Conservation (phyloP, 2,888 invertebrate species). For the Drosophila sordidapex region DNA sequence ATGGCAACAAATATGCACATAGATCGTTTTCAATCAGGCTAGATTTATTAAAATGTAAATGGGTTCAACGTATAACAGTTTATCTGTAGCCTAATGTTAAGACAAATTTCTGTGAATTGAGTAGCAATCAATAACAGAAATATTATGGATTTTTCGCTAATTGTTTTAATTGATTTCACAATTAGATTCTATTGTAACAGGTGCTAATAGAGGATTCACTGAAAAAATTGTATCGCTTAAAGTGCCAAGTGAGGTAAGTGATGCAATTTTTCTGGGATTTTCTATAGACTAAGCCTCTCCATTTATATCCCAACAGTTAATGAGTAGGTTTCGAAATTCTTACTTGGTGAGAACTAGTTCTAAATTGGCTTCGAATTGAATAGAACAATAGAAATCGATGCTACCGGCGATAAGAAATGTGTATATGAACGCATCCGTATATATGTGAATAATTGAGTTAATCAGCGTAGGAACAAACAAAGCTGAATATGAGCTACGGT, state of each 20-base stretch:
- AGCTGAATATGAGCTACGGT: neutral
- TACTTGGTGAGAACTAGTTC: slow-evolving; percentile 48
- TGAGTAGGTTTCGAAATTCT: slow-evolving; percentile 31
- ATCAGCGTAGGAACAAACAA: neutral
- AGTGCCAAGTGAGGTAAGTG: slow-evolving; percentile 14
- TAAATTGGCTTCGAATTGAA: slow-evolving; percentile 49
- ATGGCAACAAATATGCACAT: slow-evolving; percentile 49
- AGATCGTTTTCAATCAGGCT: slow-evolving; percentile 50
- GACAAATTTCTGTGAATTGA: slow-evolving; percentile 72
- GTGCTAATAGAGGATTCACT: slow-evolving; percentile 52
- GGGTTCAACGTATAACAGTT: slow-evolving; percentile 60
- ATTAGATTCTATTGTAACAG: slow-evolving; percentile 36
- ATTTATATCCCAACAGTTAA: slow-evolving; percentile 12
- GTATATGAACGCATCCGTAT: neutral
- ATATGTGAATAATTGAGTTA: slow-evolving; percentile 1
- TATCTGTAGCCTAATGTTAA: slow-evolving; percentile 47
- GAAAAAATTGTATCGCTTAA: slow-evolving; percentile 30
- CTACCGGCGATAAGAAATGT: slow-evolving; percentile 56
- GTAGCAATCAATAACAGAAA: slow-evolving; percentile 58
- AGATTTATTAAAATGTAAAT: slow-evolving; percentile 61
- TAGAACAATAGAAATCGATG: slow-evolving; percentile 54
- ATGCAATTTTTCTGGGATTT: slow-evolving; percentile 31
- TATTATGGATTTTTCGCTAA: slow-evolving; percentile 58
- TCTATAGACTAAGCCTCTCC: slow-evolving; percentile 4
- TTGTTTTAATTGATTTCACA: slow-evolving; percentile 55